Evolutionary conservation across 2,797 vertebrate species (phyloP).

Genomic region (Eidolon dupreanum): DNA sequence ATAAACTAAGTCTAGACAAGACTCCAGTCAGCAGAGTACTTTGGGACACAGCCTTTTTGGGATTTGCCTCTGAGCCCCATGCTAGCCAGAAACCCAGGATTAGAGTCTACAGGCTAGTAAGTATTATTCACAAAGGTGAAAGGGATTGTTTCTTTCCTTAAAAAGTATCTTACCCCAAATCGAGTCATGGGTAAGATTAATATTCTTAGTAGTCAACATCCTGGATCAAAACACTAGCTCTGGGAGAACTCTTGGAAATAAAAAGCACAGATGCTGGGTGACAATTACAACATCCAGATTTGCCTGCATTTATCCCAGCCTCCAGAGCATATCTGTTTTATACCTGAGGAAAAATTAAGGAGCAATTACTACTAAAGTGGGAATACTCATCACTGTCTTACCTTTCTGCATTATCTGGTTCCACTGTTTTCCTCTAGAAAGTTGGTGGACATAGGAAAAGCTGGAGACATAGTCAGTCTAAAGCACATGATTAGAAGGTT

Average conservation of each 20-base stretch:
- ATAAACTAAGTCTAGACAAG: neutral
- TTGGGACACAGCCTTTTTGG: neutral
- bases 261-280: neutral
- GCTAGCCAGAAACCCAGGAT: neutral
- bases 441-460: neutral
- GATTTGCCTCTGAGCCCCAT: neutral
- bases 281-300: neutral
- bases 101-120: neutral
- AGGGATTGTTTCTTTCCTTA: neutral
- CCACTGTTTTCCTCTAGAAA: neutral
- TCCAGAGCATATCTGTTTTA: neutral
- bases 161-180: neutral
- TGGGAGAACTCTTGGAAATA: neutral
- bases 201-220: neutral
- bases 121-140: neutral
- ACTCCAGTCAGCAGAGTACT: neutral
- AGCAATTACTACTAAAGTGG: neutral
- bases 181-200: neutral
- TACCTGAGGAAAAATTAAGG: neutral
- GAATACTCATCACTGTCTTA: neutral
- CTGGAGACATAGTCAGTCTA: neutral
- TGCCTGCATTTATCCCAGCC: neutral
- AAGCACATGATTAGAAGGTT: neutral
- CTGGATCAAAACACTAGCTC: neutral
- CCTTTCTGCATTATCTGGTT: neutral